Evolutionary conservation across 1,140 invertebrate species (phyloP).

Genomic region (Rhopalosiphum padi): DNA sequence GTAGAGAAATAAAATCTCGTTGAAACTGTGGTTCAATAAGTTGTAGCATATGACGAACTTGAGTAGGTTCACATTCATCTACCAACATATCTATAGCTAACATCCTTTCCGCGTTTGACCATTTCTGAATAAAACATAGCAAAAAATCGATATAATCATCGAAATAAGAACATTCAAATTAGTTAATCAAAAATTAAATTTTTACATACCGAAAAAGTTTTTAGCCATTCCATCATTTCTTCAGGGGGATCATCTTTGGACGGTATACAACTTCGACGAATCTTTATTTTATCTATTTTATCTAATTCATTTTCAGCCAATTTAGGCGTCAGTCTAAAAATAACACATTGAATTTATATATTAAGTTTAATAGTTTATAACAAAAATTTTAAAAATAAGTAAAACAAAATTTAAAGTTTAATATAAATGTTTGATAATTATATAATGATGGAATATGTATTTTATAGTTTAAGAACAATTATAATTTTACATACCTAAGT

Average conservation of each 20-base stretch:
- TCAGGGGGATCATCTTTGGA: constrained; percentile 82
- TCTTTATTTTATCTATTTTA: constrained; percentile 63
- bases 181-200: neutral
- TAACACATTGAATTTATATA: neutral
- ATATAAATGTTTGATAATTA: neutral
- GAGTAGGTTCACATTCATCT: constrained; percentile 85
- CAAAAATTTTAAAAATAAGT: neutral
- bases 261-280: constrained; percentile 70
- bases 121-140: constrained; percentile 69
- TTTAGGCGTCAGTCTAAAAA: constrained; percentile 44
- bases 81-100: constrained; percentile 90
- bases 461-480: neutral
- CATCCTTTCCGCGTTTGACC: constrained; percentile 88
- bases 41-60: constrained; percentile 95
- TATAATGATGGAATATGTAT: neutral
- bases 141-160: constrained; percentile 32
- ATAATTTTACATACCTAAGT: no score
- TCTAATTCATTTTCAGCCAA: constrained; percentile 48
- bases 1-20: constrained; percentile 93
- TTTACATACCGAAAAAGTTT: constrained; percentile 74
- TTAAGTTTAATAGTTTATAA: neutral
- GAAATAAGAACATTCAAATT: neutral
- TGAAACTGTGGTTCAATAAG: constrained; percentile 98
- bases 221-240: constrained; percentile 78
- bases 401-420: neutral